Conservation (phyloP, 2,888 invertebrate genomes). For the Dysmachus trigonus region DNA sequence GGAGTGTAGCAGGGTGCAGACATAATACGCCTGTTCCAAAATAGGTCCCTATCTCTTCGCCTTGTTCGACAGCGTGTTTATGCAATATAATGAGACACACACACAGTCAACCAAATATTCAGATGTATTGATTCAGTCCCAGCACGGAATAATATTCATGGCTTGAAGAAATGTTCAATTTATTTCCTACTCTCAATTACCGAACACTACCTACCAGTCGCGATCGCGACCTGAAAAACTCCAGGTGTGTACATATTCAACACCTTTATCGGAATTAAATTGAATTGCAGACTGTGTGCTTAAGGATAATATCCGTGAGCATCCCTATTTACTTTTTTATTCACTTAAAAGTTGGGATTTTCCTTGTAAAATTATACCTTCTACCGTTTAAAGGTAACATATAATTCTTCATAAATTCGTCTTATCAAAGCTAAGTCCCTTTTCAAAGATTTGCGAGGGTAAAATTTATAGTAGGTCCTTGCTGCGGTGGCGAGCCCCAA, state of each 20-base stretch:
- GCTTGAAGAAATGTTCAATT: background rate
- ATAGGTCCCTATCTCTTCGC: background rate
- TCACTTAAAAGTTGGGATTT: background rate
- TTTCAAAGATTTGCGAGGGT: background rate
- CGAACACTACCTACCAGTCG: background rate
- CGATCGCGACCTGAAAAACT: background rate
- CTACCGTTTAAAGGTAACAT: background rate
- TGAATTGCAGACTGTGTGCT: background rate
- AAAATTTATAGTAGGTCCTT: background rate
- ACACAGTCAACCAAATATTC: background rate
- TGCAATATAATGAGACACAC: slow-evolving; percentile 10
- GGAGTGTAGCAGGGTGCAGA: background rate
- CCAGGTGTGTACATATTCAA: background rate
- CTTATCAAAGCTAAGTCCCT: background rate
- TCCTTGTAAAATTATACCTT: background rate
- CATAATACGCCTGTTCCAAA: background rate
- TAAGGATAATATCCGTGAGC: background rate
- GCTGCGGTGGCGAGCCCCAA: background rate
- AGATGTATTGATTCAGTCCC: background rate
- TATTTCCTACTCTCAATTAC: background rate
- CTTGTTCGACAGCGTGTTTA: slow-evolving; percentile 16
- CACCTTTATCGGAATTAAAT: background rate
- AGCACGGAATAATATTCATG: background rate
- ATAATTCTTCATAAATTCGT: background rate
- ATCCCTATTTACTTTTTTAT: background rate